Evolutionary conservation across 1,140 invertebrate species (phyloP).

Genomic region (Spodoptera litura): DNA sequence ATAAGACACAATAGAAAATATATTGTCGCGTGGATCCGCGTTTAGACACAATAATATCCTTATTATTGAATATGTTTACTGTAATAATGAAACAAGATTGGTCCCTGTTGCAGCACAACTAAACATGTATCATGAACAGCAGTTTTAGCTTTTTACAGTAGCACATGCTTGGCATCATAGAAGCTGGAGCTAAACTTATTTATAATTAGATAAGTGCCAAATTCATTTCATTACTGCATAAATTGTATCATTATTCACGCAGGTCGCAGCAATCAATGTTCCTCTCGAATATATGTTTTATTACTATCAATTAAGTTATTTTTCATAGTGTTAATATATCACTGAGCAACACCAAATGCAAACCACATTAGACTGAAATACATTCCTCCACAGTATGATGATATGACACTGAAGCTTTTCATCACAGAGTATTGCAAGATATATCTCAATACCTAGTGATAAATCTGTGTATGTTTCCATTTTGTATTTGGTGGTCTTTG

Average conservation of each 20-base stretch:
- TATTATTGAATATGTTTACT: constrained; percentile 6
- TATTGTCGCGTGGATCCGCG: no score
- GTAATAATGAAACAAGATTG: not conserved
- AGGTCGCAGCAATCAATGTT: constrained; percentile 53
- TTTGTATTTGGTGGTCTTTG: constrained; percentile 41
- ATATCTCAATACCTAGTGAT: constrained; percentile 20
- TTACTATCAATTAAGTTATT: constrained; percentile 50
- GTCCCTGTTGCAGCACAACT: constrained; percentile 45
- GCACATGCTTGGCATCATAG: constrained; percentile 31
- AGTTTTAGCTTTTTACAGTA: constrained; percentile 13
- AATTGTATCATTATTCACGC: constrained; percentile 43
- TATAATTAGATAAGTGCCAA: constrained; percentile 56
- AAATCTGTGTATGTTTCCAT: constrained; percentile 42
- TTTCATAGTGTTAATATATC: constrained; percentile 50
- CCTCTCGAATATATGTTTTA: constrained; percentile 61
- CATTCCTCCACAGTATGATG: constrained; percentile 50
- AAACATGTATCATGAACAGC: constrained; percentile 20
- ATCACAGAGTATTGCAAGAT: constrained; percentile 38
- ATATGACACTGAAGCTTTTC: constrained; percentile 32
- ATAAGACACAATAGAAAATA: no score
- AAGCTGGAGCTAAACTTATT: constrained; percentile 21
- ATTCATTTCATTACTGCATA: constrained; percentile 51
- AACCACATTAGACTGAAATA: constrained; percentile 59
- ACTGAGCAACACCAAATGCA: constrained; percentile 53
- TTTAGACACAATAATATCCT: not conserved